Base-by-base conservation (phyloP, 2,888 invertebrate genomes). In the Serrognathus titanus region DNA sequence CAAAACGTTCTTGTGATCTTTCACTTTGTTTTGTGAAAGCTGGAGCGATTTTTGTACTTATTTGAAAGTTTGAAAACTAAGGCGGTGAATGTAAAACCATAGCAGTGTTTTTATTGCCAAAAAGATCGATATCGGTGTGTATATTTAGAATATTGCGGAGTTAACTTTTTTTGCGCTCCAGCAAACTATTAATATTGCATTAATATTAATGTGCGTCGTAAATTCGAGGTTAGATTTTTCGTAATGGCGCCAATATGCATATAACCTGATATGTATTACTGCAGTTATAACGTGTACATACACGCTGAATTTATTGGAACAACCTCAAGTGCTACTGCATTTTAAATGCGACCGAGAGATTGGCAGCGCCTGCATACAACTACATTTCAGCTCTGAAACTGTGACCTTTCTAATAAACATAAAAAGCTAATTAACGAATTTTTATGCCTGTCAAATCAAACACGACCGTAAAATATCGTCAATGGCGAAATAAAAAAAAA, bases 1-100 rank as follows among this genome's bases (percentile, higher is more conserved):
- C 43, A 43, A 43, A 43, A 43, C 43, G 43, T 43, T 43, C 43
- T 43, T 43, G 43, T 12, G 47, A 61, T 64, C 64, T 64, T 64
- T 64, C 62, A 64, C 62, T 64, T 62, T 59, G 60, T 62, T 62
- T 61, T 63, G 64, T 64, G 64, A 64, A 64, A 64, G 64, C 62
- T 58, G 59, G 40, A 56, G 39, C 31, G 47, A 60, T 58, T 63
- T 63, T 63, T 63, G 57, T 53, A 51, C 53, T 59, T 63, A 58
- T 59, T 61, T 58, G 63, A 63, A 63, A 63, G 63, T 63, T 58
- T 57, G 60, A 55, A 55, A 62, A 55, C 57, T 53, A 53, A 58
- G 45, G 48, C 59, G 55, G 63, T 59, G 63, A 63, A 61, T 55
- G 63, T 60, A 59, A 61, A 61, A 62, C 59, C 57, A 58, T 55